These are phyloP conservation scores for Psix sp. DNA, from an alignment of 1,140 invertebrate species.

Conservation along the genomic window DNA sequence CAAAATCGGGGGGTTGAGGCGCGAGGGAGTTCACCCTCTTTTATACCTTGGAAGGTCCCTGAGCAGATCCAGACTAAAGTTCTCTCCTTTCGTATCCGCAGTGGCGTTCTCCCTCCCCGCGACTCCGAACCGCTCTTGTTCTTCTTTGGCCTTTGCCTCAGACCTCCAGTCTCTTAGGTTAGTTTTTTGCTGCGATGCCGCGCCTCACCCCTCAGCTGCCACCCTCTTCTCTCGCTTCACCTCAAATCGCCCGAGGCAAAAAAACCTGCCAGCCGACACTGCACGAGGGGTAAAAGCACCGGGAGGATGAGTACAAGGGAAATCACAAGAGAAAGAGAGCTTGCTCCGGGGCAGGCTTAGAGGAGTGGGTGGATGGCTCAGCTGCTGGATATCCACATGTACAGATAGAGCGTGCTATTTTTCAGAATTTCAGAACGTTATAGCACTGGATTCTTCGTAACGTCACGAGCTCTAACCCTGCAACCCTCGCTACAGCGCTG, in stretches of 20 bases:
- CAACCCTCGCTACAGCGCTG: slow-evolving; percentile 8
- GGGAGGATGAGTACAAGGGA: slow-evolving; percentile 49
- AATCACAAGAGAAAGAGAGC: slow-evolving; percentile 39
- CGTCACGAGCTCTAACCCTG: slow-evolving; percentile 37
- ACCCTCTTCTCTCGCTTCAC: slow-evolving; percentile 52
- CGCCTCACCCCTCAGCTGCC: slow-evolving; percentile 20
- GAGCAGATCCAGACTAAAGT: slow-evolving; percentile 70
- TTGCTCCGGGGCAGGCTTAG: slow-evolving; percentile 40
- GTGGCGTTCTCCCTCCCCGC: slow-evolving; percentile 59
- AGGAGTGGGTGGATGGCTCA: slow-evolving; percentile 43
- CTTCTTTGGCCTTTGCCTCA: slow-evolving; percentile 68
- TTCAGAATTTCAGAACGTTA: slow-evolving; percentile 61
- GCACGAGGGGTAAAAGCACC: slow-evolving; percentile 55
- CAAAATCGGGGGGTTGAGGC: slow-evolving; percentile 49
- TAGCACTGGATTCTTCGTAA: slow-evolving; percentile 46
- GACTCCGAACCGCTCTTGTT: slow-evolving; percentile 64
- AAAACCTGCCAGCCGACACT: slow-evolving; percentile 68
- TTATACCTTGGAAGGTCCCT: slow-evolving; percentile 73
- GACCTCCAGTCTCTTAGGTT: slow-evolving; percentile 73
- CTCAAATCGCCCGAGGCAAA: slow-evolving; percentile 68
- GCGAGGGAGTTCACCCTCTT: slow-evolving; percentile 66
- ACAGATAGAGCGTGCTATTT: slow-evolving; percentile 69
- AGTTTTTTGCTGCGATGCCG: slow-evolving; percentile 61
- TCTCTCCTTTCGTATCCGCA: slow-evolving; percentile 71
- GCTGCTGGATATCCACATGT: slow-evolving; percentile 57